Base-by-base conservation (phyloP, 1,140 invertebrate species). In the Trichonephila inaurata region DNA sequence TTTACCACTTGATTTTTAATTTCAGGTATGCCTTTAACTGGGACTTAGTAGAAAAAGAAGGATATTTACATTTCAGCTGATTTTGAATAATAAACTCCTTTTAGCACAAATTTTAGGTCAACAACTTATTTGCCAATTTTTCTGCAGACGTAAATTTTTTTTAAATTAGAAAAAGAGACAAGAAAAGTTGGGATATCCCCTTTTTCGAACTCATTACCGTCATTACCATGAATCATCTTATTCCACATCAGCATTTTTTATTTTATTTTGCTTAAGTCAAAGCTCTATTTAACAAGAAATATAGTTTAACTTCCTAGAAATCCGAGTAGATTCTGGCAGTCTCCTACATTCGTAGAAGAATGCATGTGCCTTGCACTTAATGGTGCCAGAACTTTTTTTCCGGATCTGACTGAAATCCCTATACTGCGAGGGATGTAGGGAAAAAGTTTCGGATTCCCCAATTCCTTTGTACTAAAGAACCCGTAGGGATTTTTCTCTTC, bases 361-460 rank as follows among this genome's bases (percentile, higher is more conserved):
- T 87, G 85, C 33, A 24, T 64, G 14, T 44, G 33, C 18, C 85
- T 87, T 87, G 85, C 85, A 87, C 60, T 87, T 24, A 61, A 61
- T 10, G n/a, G 18, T 87, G 85, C 85, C 85, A 87, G 60, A 18
- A 24, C n/a, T 8, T 21, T 51, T 85, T 51, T 51, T 85, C 33
- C 72, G 72, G 24, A 28, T 77, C 72, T 40, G 5, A 18, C 28
- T 10, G 33, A 77, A 28, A 18, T 77, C 72, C 72, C 72, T 85
- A 51, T 51, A 7, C 44, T 58, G 21, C 44, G 21, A 58, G 82
- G 58, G 58, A 85, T 51, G 51, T 51, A 51, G 51, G 51, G 28
- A 85, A 85, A 85, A 85, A 58, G 12, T 69, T 58, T 58, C 44
- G 82, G 72, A 77, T 51, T 51, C 51, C 7, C 51, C 51, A 12